These are phyloP conservation scores for Neostethus bicornis DNA, from an alignment of 2,797 vertebrate genomes.

Conservation along the genomic window DNA sequence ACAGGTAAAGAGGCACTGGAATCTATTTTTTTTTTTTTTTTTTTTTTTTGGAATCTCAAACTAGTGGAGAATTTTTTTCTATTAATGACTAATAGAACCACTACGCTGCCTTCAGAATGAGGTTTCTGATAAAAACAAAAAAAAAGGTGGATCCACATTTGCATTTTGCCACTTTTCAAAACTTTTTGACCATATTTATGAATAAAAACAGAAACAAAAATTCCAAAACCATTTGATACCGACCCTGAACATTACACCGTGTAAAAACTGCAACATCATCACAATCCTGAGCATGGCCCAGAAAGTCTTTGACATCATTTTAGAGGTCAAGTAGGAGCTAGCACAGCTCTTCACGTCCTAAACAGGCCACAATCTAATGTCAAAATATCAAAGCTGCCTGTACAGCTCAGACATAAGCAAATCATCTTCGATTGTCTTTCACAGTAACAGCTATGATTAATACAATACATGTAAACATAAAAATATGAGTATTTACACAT, in stretches of 20 bases:
- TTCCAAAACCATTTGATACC: slow-evolving; percentile 14
- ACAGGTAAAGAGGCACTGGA: slow-evolving; percentile 27
- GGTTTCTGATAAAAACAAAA: slow-evolving; percentile 12
- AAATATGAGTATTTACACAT: slow-evolving; percentile 80
- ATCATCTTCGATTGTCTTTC: slow-evolving; percentile 78
- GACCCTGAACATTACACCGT: slow-evolving; percentile 11
- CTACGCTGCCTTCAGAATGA: slow-evolving; percentile 10
- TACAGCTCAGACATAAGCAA: slow-evolving; percentile 49
- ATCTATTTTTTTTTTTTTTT: slow-evolving; percentile 6
- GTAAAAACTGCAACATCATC: slow-evolving; percentile 26
- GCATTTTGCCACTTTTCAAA: background rate
- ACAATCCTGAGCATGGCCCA: slow-evolving; percentile 45
- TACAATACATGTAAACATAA: slow-evolving; percentile 70
- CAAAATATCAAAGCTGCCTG: slow-evolving; percentile 34
- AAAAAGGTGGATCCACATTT: slow-evolving; percentile 13
- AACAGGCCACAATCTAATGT: slow-evolving; percentile 23
- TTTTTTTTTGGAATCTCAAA: slow-evolving; percentile 2
- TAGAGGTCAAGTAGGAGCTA: slow-evolving; percentile 19
- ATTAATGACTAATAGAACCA: slow-evolving; percentile 3
- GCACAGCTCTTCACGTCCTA: slow-evolving; percentile 23
- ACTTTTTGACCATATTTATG: background rate
- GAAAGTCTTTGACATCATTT: slow-evolving; percentile 28
- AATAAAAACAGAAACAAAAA: slow-evolving; percentile 21
- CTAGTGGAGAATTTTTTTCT: slow-evolving; percentile 19
- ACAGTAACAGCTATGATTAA: slow-evolving; percentile 74